Conservation (phyloP, 2,113 vertebrate species). For the Callipepla californica region DNA sequence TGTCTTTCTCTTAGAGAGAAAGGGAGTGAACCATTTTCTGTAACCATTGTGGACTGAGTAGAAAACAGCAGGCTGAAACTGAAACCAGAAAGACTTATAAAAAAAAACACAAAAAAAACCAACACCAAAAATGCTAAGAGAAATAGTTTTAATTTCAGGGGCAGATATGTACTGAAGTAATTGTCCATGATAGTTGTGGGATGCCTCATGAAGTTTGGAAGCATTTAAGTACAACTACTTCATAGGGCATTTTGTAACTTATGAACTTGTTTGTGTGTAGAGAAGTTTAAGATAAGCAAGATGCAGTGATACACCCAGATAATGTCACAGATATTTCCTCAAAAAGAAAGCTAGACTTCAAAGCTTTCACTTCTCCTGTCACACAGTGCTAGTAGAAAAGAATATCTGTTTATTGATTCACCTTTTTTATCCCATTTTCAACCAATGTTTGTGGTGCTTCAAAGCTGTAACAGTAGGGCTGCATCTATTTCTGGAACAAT, state of each 20-base stretch:
- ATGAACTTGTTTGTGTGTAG: neutral
- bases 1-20: neutral
- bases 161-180: neutral
- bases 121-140: neutral
- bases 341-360: conserved; percentile 36
- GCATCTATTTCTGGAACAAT: conserved; percentile 40
- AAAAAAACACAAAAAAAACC: too few species aligned
- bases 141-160: neutral
- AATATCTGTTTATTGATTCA: conserved; percentile 47
- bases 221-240: neutral
- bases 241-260: neutral
- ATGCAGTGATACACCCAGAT: neutral
- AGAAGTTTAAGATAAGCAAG: neutral
- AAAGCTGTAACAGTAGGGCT: neutral
- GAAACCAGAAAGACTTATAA: neutral
- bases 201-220: neutral
- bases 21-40: neutral
- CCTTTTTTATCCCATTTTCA: conserved; percentile 19
- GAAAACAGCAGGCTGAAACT: neutral
- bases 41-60: neutral
- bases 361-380: conserved; percentile 37
- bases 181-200: neutral
- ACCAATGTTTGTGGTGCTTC: neutral
- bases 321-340: conserved; percentile 5
- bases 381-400: conserved; percentile 3